Evolutionary conservation across 2,797 vertebrate genomes (phyloP), one percentile per base, ranked within the genome.

Genomic region (Malacoctenus gilli): DNA sequence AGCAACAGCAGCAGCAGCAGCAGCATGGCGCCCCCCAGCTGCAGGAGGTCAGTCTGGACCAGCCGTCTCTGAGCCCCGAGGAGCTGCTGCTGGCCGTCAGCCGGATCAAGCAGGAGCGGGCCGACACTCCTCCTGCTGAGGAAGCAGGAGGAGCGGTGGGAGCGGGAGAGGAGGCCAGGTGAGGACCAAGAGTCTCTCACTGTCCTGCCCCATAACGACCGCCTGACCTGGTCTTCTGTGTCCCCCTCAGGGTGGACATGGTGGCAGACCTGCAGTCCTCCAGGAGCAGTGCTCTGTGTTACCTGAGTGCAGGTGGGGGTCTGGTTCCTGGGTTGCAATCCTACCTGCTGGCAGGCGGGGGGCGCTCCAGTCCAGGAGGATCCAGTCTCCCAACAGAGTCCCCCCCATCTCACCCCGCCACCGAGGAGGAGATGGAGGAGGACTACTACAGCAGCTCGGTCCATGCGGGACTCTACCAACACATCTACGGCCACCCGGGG

Each of bases 331-430:
- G 91, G 14, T 84, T 95, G 75, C 94, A 96, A 82, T 93, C 94
- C 61, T 93, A 93, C 38, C 91, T 93, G 73, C 91, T 95, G 72
- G 73, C 92, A 1, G 90, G 91, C 46, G 94, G 93, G 31, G 96
- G 95, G 38, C 92, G 95, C 79, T 95, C 94, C 25, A 98, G 96
- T 78, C 96, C 96, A 0, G 92, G 94, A 0, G 93, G 93, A 62
- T 96, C 95, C 87, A 98, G 95, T 77, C 90, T 97, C 38, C 96
- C 94, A 64, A 96, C 95, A 0, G 96, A 98, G 89, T 98, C 96
- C 59, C 96, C 96, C 57, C 95, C 94, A 0, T 96, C 96, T 13
- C 96, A 97, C 69, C 95, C 95, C 74, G 93, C 95, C 0, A 95
- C 96, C 10, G 96, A 98, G 67, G 96, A 99, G 0, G 96, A 98